Evolutionary conservation across 2,888 invertebrate genomes (phyloP), one percentile per base, ranked within the genome.

Genomic region (Calameuta pallipes): DNA sequence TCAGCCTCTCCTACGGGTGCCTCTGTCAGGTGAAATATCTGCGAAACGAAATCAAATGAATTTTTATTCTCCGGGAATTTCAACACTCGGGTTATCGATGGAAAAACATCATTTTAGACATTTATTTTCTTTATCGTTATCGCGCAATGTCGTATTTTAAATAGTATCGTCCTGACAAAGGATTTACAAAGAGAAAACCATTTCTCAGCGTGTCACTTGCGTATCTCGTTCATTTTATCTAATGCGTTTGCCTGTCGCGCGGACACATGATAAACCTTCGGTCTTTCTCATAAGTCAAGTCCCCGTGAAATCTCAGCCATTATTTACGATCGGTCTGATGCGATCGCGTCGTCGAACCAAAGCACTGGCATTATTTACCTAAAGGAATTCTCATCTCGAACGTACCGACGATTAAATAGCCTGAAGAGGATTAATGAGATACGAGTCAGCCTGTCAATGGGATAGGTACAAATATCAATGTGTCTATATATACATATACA

Each of bases 181-280:
- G 84, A 73, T 78, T 73, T 75, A 71, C 71, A 34, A 34, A 34
- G 71, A 75, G 79, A 79, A 77, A 78, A 79, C 83, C 85, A 84
- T 85, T 85, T 84, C 85, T 85, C 85, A 85, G 81, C 76, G 83
- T 82, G 85, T 82, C 82, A 79, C 80, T 83, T 83, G 83, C 83
- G 80, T 82, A 84, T 85, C 85, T 85, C 86, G 84, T 86, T 85
- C 85, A 82, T 86, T 86, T 85, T 85, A 84, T 84, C 82, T 86
- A 78, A 84, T 80, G 80, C 76, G 85, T 85, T 83, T 82, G 82
- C 83, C 82, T 80, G 76, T 74, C 80, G 73, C 80, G 71, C 74
- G 75, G 78, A 75, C 75, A 41, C 78, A 85, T 86, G 86, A 86
- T 86, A 86, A 86, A 86, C 86, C 83, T 83, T 83, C 83, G 80